Evolutionary conservation across 2,797 vertebrate genomes (phyloP), one percentile per base, ranked within the genome.

Genomic region (Danionella dracula): DNA sequence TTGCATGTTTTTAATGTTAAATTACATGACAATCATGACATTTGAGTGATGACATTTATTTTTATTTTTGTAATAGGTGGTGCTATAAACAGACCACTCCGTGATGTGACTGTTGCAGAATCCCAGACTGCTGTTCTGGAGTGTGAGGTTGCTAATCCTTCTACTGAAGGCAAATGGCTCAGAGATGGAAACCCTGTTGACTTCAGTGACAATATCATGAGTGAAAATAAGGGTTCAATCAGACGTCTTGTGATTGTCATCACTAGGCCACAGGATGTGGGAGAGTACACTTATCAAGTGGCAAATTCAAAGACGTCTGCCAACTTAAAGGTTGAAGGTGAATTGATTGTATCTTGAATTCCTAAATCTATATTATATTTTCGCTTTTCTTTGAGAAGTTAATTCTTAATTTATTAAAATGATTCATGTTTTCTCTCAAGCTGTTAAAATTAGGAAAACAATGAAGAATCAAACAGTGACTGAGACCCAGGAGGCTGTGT

Each of bases 281-380:
- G 91, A 42, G 96, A 99, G 81, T 99, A 98, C 27, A 95, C 91
- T 63, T 99, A 95, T 73, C 90, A 95, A 86, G 93, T 99, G 78
- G 94, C 93, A 77, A 94, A 88, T 79, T 99, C 96, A 40, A 97
- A 94, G 82, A 99, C 96, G 50, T 91, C 92, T 3, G 96, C 93
- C 31, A 94, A 91, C 73, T 87, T 99, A 53, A 92, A 87, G 70
- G 93, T 99, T 0, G 96, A 99, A 90, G 93, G 96, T 96, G 79
- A 55, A 55, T 4, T 19, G 6, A 10, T 5, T 16, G 2, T n/a
- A 0, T 5, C n/a, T 54, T 16, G 13, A 35, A 27, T 48, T 3
- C 23, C 6, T 27, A 19, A 17, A n/a, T n/a, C n/a, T n/a, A n/a
- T n/a, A n/a, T n/a, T n/a, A n/a, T n/a, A n/a, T n/a, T n/a, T n/a